These are phyloP conservation scores for Labeo catla DNA, from an alignment of 2,113 vertebrate species.

Conservation along the genomic window DNA sequence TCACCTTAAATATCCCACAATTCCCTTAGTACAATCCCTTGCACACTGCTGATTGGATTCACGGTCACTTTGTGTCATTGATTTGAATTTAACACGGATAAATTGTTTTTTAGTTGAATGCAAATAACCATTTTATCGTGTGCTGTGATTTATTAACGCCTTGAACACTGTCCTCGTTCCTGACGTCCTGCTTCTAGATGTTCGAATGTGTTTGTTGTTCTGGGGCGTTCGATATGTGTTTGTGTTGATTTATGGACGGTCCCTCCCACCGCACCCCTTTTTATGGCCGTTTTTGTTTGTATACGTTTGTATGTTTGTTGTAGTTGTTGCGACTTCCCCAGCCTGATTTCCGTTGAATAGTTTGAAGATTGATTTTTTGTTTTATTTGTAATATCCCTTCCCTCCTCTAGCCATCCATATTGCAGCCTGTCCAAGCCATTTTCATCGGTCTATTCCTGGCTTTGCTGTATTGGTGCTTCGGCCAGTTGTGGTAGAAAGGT, in stretches of 20 bases:
- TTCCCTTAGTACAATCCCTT: not conserved
- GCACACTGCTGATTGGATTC: not conserved
- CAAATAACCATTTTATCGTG: not conserved
- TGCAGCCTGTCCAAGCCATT: conserved; percentile 99
- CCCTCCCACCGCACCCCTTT: conserved; percentile 8
- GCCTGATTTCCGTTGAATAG: conserved; percentile 74
- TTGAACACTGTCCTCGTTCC: conserved; percentile 35
- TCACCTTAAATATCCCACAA: not conserved
- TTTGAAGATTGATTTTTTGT: conserved; percentile 79
- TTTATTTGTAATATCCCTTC: conserved; percentile 83
- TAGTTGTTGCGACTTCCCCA: conserved; percentile 47
- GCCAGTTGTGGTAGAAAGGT: conserved; percentile 99
- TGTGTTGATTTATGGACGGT: conserved; percentile 9
- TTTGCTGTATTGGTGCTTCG: conserved; percentile 99
- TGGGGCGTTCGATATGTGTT: conserved; percentile 29
- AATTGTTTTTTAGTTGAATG: not conserved
- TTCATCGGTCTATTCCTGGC: conserved; percentile 99
- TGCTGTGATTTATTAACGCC: conserved; percentile 27
- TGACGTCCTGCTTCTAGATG: conserved; percentile 46
- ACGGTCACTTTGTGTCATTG: not conserved
- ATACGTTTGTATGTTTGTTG: conserved; percentile 19
- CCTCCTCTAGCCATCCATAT: conserved; percentile 97
- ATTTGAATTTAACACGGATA: conserved; percentile 8
- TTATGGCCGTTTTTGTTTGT: conserved; percentile 7
- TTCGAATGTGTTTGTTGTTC: conserved; percentile 43